These are phyloP conservation scores for Acromyrmex charruanus DNA, from an alignment of 1,140 invertebrate genomes.

Conservation along the genomic window DNA sequence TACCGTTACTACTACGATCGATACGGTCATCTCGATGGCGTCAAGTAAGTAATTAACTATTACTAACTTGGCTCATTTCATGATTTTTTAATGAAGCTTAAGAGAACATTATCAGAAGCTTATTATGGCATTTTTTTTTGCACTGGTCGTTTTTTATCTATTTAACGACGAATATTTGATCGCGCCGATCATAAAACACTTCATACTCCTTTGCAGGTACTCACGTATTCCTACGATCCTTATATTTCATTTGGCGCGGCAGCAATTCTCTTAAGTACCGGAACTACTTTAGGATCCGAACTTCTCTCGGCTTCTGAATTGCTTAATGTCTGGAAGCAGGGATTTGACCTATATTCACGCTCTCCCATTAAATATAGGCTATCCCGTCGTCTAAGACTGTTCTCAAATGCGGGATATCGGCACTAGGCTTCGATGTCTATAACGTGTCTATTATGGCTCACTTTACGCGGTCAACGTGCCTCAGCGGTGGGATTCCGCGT, in stretches of 20 bases:
- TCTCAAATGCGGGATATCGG: slow-evolving; percentile 30
- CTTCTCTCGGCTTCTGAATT: slow-evolving; percentile 67
- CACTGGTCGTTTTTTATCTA: neutral
- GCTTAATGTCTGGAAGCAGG: slow-evolving; percentile 72
- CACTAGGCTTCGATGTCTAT: slow-evolving; percentile 8
- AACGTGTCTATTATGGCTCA: slow-evolving; percentile 67
- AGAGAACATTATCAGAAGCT: neutral
- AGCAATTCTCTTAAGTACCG: slow-evolving; percentile 67
- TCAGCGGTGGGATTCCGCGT: slow-evolving; percentile 48
- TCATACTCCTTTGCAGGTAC: neutral
- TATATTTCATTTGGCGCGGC: slow-evolving; percentile 37
- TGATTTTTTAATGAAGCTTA: neutral
- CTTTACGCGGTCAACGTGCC: slow-evolving; percentile 64
- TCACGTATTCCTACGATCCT: slow-evolving; percentile 14
- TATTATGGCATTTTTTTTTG: slow-evolving; percentile 1
- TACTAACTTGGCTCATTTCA: neutral
- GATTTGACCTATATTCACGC: slow-evolving; percentile 68
- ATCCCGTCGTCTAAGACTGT: slow-evolving; percentile 32
- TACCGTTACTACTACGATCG: neutral
- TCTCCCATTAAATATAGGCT: slow-evolving; percentile 67
- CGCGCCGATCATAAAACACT: slow-evolving; percentile 34
- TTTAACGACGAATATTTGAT: slow-evolving; percentile 19
- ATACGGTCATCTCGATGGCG: neutral
- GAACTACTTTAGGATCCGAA: slow-evolving; percentile 71
- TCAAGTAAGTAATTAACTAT: neutral